Base-by-base conservation (phyloP, 2,113 vertebrate genomes). In the Psilopogon haemacephalus region DNA sequence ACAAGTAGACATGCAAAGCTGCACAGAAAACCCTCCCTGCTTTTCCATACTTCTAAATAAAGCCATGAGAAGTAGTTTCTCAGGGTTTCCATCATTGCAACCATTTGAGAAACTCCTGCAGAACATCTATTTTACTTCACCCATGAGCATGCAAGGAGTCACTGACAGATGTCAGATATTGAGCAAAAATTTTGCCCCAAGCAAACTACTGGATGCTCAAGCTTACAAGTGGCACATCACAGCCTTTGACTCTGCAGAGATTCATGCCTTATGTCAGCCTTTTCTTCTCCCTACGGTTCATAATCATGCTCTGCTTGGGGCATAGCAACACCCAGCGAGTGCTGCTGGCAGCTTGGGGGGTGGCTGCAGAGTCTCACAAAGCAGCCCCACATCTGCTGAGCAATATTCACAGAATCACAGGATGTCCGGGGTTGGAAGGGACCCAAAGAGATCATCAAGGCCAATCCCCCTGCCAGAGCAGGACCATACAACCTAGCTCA, bases 81-180 rank as follows among this genome's bases (percentile, higher is more conserved):
- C 58, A 79, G 65, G 73, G 20, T 30, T 93, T 37, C 77, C 77
- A 44, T 4, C 18, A 17, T 4, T 2, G 4, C 28, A 90, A 15
- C 15, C 52, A 69, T 0, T 3, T 0, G 1, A 94, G 14, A n/a
- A 74, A 74, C 9, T 82, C 37, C 79, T 32, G 42, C 52, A 60
- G 59, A 64, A 86, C 65, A 84, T 93, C 67, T 83, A 26, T 75
- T 74, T 75, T 28, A 40, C 44, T 77, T 95, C 81, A 84, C 64
- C 21, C 67, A 59, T 27, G 28, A 96, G 84, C 19, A 46, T 6
- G 19, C 27, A 33, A 26, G 28, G 32, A 93, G 42, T 16, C 71
- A 77, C 64, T 86, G 92, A 96, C 78, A 91, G 63, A 93, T 86
- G 75, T 96, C 94, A 96, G 78, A 88, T 86, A 93, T 74, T 82